Evolutionary conservation across 37 sponge, comb jelly and placozoan genomes (phyloP), one percentile per base, ranked within the genome.

Genomic region (Halichondria panicea): DNA sequence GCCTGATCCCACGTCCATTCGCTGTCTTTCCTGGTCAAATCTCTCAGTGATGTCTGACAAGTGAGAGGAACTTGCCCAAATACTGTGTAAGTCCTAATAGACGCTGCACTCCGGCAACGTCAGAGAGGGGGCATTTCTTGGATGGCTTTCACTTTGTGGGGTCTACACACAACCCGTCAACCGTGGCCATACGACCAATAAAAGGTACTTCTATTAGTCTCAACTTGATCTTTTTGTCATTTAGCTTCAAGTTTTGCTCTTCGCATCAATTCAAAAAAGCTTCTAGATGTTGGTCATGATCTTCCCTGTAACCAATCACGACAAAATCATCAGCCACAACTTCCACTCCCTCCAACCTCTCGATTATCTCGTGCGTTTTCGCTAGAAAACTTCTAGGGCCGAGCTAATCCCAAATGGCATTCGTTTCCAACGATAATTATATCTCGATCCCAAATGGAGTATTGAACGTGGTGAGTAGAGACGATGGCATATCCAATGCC

Each of bases 391-490:
- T 43, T 83, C 90, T 13, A 67, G 79, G 18, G 84, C 79, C 25
- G 81, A 85, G 34, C 38, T 76, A n/a, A 90, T 68, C 1, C 90
- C 81, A 53, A 88, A 38, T 46, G 72, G 64, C 64, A 71, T 73
- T 34, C 66, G 66, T 36, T 63, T 72, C 74, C 66, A 82, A 2
- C 62, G 30, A 67, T 77, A 84, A 38, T 78, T n/a, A n/a, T n/a
- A n/a, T n/a, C n/a, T n/a, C n/a, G n/a, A n/a, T 44, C 0, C 85
- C 85, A 39, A 84, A 84, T 13, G 78, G 85, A 6, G 85, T 77
- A 55, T 77, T 77, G 64, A 84, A 76, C 1, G 77, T 84, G 44
- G 90, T 89, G n/a, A 89, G 66, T 33, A 79, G 55, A 34, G 74
- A 70, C 27, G 85, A 84, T 15, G 38, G 19, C 35, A 84, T 81